Conservation (phyloP, 2,797 vertebrate species). For the Novumbra hubbsi region DNA sequence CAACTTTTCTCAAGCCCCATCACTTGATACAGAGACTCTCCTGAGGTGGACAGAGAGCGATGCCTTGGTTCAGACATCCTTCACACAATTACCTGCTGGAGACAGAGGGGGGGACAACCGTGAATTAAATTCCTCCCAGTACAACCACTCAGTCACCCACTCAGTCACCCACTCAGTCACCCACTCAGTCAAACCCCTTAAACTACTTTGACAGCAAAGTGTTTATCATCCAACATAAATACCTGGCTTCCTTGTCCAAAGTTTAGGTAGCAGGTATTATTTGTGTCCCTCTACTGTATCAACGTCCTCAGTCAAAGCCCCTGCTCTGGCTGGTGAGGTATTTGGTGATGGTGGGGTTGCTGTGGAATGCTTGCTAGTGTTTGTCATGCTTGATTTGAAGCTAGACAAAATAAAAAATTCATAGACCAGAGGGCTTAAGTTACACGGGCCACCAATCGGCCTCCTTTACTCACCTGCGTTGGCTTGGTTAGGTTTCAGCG, state of each 20-base stretch:
- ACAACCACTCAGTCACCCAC: background rate
- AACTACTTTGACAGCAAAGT: background rate
- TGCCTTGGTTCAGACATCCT: conserved; percentile 82
- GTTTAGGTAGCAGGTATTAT: background rate
- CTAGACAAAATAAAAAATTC: conserved; percentile 76
- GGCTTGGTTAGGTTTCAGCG: conserved; percentile 51
- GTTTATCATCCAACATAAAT: background rate
- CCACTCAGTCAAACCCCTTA: background rate
- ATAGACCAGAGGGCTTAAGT: conserved; percentile 69
- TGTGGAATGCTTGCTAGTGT: background rate
- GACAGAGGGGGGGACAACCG: background rate
- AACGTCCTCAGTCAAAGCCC: background rate
- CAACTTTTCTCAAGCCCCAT: conserved; percentile 83
- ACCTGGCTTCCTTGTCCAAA: conserved; percentile 12
- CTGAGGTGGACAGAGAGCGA: conserved; percentile 83
- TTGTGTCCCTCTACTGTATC: background rate
- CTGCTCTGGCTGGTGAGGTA: background rate
- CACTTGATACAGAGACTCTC: conserved; percentile 84
- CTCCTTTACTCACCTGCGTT: conserved; percentile 30
- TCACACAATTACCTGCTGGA: conserved; percentile 62
- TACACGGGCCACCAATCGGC: conserved; percentile 56
- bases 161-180: background rate
- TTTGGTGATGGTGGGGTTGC: background rate
- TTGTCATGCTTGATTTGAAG: background rate
- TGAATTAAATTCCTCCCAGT: background rate